Evolutionary conservation across 2,797 vertebrate genomes (phyloP), one percentile per base, ranked within the genome.

Genomic region (Arnoldichthys spilopterus): DNA sequence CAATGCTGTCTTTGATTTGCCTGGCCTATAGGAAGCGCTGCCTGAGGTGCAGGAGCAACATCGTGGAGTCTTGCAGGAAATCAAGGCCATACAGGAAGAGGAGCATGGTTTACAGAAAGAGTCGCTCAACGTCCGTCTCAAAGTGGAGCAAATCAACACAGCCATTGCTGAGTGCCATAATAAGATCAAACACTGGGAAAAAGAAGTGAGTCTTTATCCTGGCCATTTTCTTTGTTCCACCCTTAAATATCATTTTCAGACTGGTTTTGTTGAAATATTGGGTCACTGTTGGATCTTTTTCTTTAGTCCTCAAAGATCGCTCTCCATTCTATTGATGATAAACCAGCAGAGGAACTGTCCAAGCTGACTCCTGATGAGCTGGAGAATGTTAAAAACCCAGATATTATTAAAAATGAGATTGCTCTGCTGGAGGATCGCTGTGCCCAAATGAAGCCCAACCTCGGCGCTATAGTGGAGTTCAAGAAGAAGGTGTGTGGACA

Each of bases 141-240:
- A 95, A 85, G 91, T 98, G 2, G 96, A 99, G 80, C 95, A 98
- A 80, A 92, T 97, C 0, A 93, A 97, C 13, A 87, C 92, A 56
- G 93, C 90, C 78, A 93, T 98, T 86, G 77, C 90, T 0, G 94
- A 98, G 73, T 94, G 96, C 88, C 95, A 95, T 84, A 92, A 91
- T 64, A 98, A 98, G 90, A 89, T 98, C 71, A 97, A 96, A 88
- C 93, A 98, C 83, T 99, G 96, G 96, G 95, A 97, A 62, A 98
- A 95, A 89, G 96, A 99, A 96, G 98, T 97, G 85, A 71, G 61
- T 2, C 2, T 37, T 3, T 32, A 4, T 6, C 18, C 8, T 59
- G 0, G 58, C 15, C 32, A 4, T 40, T 7, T 56, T 40, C 16
- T 6, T 26, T 22, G 4, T 24, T 45, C 11, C 43, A 45, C 2